Percentiles rank a stretch among this genome's conserved stretches.
These are phyloP conservation scores for Tragopan temminckii DNA, from an alignment of 2,797 vertebrate genomes.

Conservation along the genomic window DNA sequence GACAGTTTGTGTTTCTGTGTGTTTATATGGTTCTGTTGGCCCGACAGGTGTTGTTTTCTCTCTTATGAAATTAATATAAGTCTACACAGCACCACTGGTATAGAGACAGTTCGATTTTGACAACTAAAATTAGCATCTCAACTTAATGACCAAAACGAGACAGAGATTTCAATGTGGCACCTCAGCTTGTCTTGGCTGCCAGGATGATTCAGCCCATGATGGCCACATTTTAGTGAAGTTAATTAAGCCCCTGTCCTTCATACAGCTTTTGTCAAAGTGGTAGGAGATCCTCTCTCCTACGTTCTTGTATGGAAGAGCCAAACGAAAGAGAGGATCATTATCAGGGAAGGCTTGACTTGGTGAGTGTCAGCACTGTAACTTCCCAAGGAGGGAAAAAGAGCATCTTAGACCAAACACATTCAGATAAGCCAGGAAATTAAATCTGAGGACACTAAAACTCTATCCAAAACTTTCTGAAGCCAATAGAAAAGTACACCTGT, in stretches of 20 bases:
- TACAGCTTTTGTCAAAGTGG: background rate
- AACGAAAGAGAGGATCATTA: background rate
- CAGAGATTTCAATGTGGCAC: background rate
- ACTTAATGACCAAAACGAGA: background rate
- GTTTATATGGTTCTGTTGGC: background rate
- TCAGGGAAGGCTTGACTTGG: background rate
- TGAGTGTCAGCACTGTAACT: background rate
- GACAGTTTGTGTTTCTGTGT: background rate
- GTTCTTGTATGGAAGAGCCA: background rate
- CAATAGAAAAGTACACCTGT: background rate
- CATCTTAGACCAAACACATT: background rate
- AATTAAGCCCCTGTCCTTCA: accelerated
- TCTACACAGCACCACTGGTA: too few relatives aligned
- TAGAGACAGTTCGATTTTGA: background rate
- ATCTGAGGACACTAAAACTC: background rate
- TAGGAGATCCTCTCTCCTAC: background rate
- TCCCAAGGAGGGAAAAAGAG: background rate
- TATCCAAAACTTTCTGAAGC: background rate
- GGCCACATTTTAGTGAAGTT: background rate
- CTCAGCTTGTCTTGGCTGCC: background rate
- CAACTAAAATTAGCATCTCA: background rate
- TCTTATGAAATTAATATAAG: background rate
- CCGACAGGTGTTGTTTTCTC: background rate
- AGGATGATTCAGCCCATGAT: background rate
- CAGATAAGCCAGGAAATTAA: background rate